Conservation (phyloP, 2,797 vertebrate genomes). For the Capromys pilorides region DNA sequence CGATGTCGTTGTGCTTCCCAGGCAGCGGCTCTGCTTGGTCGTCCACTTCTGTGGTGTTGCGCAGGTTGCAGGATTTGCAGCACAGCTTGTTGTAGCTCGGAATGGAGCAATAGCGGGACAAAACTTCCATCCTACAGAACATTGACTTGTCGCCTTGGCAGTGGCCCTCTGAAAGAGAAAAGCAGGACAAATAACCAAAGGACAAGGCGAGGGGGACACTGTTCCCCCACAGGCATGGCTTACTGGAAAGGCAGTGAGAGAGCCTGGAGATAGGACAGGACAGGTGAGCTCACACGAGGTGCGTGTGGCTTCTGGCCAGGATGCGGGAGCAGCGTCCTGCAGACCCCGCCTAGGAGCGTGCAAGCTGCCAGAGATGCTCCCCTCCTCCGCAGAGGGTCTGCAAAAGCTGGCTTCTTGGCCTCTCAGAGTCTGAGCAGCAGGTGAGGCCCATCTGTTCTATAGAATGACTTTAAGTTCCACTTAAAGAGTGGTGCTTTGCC, state of each 20-base stretch:
- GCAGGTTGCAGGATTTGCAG: constrained; percentile 92
- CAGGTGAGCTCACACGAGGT: not conserved
- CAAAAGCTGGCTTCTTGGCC: not conserved
- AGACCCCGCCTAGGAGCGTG: not conserved
- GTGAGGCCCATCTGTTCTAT: not conserved
- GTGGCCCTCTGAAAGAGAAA: constrained; percentile 92
- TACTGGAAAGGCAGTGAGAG: constrained; percentile 39
- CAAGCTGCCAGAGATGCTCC: not conserved
- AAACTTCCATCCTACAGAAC: constrained; percentile 94
- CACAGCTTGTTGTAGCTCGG: constrained; percentile 93
- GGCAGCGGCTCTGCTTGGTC: constrained; percentile 61
- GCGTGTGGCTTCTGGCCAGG: not conserved
- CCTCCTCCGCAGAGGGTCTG: constrained; percentile 16
- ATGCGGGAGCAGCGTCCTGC: not conserved
- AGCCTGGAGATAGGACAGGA: constrained; percentile 56
- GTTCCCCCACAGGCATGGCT: not conserved
- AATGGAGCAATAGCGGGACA: constrained; percentile 93
- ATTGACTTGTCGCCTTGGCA: constrained; percentile 96
- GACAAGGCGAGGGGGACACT: constrained; percentile 37
- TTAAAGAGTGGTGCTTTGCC: not conserved
- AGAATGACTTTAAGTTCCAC: not conserved
- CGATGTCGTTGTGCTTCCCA: constrained; percentile 85
- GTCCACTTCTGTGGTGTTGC: constrained; percentile 72
- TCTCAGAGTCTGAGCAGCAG: not conserved
- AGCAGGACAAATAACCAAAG: constrained; percentile 84